Evolutionary conservation across 2,888 invertebrate species (phyloP), one percentile per base, ranked within the genome.

Genomic region (Cantharis nigra): DNA sequence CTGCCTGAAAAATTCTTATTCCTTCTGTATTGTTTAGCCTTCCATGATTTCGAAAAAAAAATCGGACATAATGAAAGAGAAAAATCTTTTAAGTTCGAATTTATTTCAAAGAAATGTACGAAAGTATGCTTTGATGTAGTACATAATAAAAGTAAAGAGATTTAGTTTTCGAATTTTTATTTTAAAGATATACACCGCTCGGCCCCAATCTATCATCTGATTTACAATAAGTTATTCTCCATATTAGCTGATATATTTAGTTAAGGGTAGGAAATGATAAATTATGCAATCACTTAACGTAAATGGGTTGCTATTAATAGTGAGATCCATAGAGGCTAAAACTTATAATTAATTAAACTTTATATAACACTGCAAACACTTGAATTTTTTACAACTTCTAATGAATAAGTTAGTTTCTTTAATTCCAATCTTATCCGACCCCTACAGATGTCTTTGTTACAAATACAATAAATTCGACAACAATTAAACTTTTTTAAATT

Each of bases 251-350:
- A 67, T 67, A 67, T 67, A 23, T 67, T 23, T 20, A 67, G 65
- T 26, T 23, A 26, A 67, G 65, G 65, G 65, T 67, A 67, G 65
- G 26, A 67, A 67, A 67, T 67, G 74, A 70, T 74, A 69, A 74
- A 69, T 74, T 69, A 74, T 70, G 63, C 63, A 63, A 62, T 69
- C 74, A 70, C 74, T 74, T 74, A 74, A 74, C 28, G 74, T 74
- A 74, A 74, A 74, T 74, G 69, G 74, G 63, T 70, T 69, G 69
- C 74, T 76, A 72, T 63, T 72, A 76, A 73, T 73, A 62, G 76
- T 70, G 72, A 65, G 69, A 67, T 67, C 65, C 18, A 14, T 20
- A 23, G 16, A n/a, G 18, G 26, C 23, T 26, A 23, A 67, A 67
- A 14, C 65, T 67, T 23, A 67, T 67, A 67, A 67, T 67, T 67